These are phyloP conservation scores for Rhopalosiphum padi DNA, from an alignment of 1,140 invertebrate genomes.

Conservation along the genomic window DNA sequence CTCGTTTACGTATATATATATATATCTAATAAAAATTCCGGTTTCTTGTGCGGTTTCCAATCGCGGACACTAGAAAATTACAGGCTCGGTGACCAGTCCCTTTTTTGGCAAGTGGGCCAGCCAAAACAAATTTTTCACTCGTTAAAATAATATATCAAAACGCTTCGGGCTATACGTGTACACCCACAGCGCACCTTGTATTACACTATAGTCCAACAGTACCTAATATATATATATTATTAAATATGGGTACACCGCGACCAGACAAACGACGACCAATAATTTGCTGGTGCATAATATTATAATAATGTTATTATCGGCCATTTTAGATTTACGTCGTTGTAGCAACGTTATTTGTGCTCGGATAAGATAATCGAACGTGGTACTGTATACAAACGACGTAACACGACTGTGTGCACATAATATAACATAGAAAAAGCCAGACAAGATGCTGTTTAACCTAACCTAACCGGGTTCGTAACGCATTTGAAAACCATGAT, in stretches of 20 bases:
- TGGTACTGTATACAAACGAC: not conserved
- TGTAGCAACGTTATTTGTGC: not conserved
- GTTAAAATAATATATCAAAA: slow-evolving; percentile 28
- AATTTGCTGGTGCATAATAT: slow-evolving; percentile 15
- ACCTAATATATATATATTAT: not conserved
- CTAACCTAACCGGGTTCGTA: not conserved
- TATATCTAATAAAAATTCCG: slow-evolving; percentile 34
- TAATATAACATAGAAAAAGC: not conserved
- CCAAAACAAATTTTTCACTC: slow-evolving; percentile 51
- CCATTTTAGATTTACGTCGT: not conserved
- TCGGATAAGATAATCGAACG: not conserved
- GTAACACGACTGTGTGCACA: not conserved
- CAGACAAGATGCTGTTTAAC: not conserved
- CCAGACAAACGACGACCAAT: not conserved
- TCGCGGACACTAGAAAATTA: slow-evolving; percentile 34
- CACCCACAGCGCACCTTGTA: not conserved
- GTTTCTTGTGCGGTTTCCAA: slow-evolving; percentile 47
- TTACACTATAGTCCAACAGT: not conserved
- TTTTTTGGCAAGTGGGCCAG: slow-evolving; percentile 53
- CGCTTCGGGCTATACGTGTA: not conserved
- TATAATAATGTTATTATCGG: not conserved
- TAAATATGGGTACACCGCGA: not conserved
- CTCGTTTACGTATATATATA: not conserved
- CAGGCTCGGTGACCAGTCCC: slow-evolving; percentile 43
- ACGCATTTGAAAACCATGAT: not conserved